Percentiles rank a stretch among this genome's conserved stretches.
Evolutionary conservation across 2,888 invertebrate species (phyloP).

Genomic region (Nematopogon swammerdamellus): DNA sequence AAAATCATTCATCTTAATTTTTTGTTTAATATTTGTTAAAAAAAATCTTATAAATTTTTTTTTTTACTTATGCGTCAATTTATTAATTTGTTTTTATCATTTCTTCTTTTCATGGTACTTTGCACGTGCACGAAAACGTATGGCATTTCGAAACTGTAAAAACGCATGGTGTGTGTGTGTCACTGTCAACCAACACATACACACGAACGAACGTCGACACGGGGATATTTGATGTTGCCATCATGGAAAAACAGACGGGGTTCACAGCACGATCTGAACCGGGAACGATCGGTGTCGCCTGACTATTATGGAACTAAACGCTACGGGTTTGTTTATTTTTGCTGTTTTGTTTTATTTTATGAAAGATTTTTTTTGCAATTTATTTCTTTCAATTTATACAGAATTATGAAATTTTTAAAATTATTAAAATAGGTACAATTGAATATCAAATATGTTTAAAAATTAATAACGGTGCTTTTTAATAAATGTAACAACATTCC

Average conservation of each 20-base stretch:
- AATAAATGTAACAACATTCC: no score
- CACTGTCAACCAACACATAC: background rate
- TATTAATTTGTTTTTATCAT: slow-evolving; percentile 17
- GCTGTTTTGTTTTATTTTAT: background rate
- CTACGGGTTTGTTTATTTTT: slow-evolving; percentile 64
- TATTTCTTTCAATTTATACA: background rate
- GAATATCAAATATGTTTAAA: no score
- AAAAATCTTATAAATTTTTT: no score
- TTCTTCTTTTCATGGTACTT: slow-evolving; percentile 5
- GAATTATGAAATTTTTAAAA: no score
- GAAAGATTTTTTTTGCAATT: no score
- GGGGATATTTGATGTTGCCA: no score
- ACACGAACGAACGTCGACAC: background rate
- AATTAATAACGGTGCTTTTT: no score
- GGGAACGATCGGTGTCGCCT: slow-evolving; percentile 67
- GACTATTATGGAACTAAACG: slow-evolving; percentile 70
- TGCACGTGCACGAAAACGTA: background rate
- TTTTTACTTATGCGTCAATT: slow-evolving; percentile 13
- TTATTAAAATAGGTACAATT: no score
- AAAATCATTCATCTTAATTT: no score
- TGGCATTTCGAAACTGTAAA: slow-evolving; percentile 4
- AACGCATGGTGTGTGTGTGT: slow-evolving; percentile 8
- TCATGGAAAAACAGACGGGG: slow-evolving; percentile 59
- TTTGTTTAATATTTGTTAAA: no score
- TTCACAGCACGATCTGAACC: slow-evolving; percentile 69